Conservation (phyloP, 2,113 vertebrate species). For the Macquaria australasica region DNA sequence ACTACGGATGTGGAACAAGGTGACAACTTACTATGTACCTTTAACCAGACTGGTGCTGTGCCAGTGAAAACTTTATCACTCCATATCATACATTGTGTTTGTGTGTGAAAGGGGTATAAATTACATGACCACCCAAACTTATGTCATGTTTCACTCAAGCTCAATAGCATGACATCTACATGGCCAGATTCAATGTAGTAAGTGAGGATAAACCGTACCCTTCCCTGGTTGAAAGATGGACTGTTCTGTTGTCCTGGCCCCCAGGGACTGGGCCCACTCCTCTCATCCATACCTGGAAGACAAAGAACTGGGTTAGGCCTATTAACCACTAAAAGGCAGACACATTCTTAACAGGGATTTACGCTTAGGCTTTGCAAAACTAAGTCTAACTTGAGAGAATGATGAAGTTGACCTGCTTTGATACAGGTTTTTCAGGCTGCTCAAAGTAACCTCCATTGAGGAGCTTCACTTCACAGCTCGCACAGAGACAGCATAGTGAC, state of each 20-base stretch:
- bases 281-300: slow-evolving; percentile 91
- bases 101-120: neutral
- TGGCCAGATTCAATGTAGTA: neutral
- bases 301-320: slow-evolving; percentile 59
- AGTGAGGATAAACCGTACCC: slow-evolving; percentile 83
- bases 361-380: slow-evolving; percentile 33
- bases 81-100: neutral
- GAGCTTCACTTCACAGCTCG: slow-evolving; percentile 62
- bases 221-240: slow-evolving; percentile 90
- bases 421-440: slow-evolving; percentile 47
- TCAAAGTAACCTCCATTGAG: slow-evolving; percentile 57
- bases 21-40: neutral
- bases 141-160: neutral
- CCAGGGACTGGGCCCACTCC: slow-evolving; percentile 91
- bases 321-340: slow-evolving; percentile 15
- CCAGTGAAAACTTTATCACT: neutral
- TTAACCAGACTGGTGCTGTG: neutral
- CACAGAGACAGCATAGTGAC: slow-evolving; percentile 70
- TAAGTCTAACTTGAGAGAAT: slow-evolving; percentile 40
- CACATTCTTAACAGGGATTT: slow-evolving; percentile 18
- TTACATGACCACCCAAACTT: neutral
- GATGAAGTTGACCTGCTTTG: slow-evolving; percentile 67
- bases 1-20: neutral
- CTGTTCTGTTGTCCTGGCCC: slow-evolving; percentile 89
- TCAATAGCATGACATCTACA: neutral